Percentiles rank a stretch among this genome's conserved stretches.
These are phyloP conservation scores for Drosophila bunnanda DNA, from an alignment of 2,888 invertebrate species.

Conservation along the genomic window DNA sequence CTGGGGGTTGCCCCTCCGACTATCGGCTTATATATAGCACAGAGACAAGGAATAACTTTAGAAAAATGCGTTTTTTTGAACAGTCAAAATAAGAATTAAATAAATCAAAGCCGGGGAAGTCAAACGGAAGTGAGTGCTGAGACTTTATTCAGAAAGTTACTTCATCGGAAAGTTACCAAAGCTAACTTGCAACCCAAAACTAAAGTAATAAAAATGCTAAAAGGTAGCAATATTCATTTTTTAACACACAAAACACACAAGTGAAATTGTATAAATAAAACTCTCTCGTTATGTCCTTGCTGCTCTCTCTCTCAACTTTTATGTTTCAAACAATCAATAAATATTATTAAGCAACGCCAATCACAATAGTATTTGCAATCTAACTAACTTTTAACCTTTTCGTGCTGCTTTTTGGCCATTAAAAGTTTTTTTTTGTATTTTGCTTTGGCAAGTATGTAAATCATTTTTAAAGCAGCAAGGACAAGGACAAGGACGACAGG, in stretches of 20 bases:
- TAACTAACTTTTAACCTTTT: constrained; percentile 21
- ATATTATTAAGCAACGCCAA: background rate
- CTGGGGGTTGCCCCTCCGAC: too few species aligned
- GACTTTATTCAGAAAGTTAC: constrained; percentile 19
- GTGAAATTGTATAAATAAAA: background rate
- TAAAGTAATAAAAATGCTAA: background rate
- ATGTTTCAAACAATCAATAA: constrained; percentile 1
- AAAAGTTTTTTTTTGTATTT: constrained; percentile 30
- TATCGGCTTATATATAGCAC: too few species aligned
- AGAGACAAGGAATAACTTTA: background rate
- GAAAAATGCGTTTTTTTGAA: background rate
- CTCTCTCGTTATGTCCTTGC: too few species aligned
- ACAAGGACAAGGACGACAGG: constrained; percentile 9
- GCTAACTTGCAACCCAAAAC: background rate
- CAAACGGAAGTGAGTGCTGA: background rate
- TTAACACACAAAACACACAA: too few species aligned
- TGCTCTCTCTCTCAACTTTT: background rate
- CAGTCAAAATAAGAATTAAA: constrained; percentile 12
- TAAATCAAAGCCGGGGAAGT: constrained; percentile 31
- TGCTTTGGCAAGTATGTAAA: constrained; percentile 29
- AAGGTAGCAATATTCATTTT: background rate
- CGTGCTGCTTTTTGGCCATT: constrained; percentile 30
- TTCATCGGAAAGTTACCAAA: background rate
- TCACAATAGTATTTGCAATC: constrained; percentile 2
- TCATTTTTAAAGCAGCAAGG: constrained; percentile 28